A percentile compares a stretch with the other conserved stretches of the same genome.
phyloP scores from a whole-genome alignment of 2,888 invertebrate genomes.

The Philhelius pedissequus region DNA sequence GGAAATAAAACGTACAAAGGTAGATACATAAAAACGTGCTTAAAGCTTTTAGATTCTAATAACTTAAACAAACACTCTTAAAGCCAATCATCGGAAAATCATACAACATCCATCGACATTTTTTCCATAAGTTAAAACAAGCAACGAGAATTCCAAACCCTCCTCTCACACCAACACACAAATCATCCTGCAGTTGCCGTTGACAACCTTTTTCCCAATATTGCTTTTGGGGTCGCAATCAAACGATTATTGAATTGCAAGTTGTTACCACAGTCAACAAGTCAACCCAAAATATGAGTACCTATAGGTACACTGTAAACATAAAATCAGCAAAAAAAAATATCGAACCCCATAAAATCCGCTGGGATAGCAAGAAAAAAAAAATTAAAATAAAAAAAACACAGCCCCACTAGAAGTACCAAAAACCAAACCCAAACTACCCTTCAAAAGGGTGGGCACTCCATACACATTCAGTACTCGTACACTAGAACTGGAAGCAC shows the following conservation, averaged over 20 bases:
- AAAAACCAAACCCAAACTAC: conserved; percentile 5
- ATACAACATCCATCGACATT: conserved; percentile 14
- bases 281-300: conserved; percentile 61
- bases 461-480: background rate
- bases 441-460: conserved; percentile 42
- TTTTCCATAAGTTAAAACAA: background rate
- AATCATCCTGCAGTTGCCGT: conserved; percentile 64
- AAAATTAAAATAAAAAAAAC: background rate
- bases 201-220: conserved; percentile 66
- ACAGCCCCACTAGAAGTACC: background rate
- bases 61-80: background rate
- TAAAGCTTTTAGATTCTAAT: conserved; percentile 10
- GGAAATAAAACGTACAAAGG: too few species aligned
- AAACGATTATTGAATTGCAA: conserved; percentile 69
- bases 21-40: too few species aligned
- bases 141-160: background rate
- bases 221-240: conserved; percentile 68
- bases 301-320: conserved; percentile 24
- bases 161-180: conserved; percentile 31
- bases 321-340: conserved; percentile 29
- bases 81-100: conserved; percentile 5
- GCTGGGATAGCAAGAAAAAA: conserved; percentile 9
- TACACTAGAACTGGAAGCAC: background rate
- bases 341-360: conserved; percentile 2
- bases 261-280: conserved; percentile 69